Base-by-base conservation (phyloP, 2,888 invertebrate species). In the Scelioninae gen. 1 region DNA sequence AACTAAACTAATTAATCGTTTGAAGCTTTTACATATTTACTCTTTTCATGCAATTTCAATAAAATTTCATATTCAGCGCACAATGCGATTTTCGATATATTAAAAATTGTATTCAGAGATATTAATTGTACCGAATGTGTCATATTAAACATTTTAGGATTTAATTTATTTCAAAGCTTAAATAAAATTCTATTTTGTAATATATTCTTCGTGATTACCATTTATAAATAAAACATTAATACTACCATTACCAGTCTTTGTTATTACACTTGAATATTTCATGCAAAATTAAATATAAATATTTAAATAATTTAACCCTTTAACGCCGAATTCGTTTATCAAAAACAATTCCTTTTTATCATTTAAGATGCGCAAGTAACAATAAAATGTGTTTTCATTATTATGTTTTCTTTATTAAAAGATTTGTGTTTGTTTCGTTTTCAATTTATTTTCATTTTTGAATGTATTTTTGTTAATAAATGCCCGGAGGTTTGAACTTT, bases 91-190 rank as follows among this genome's bases (percentile, higher is more conserved):
- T 62, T 23, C 32, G 60, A 45, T 29, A 29, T 60, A 8, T 31
- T n/a, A 31, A 45, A 62, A 45, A 56, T 62, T 23, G 60, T 62
- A 62, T 62, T 16, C 31, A 45, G 60, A 15, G 31, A 62, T 29
- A 45, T 9, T 45, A 31, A 31, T 32, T 23, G 31, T 15, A 29
- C 9, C 13, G 23, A 62, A 10, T 13, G 16, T 56, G 45, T 43
- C 13, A 45, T 8, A 45, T 31, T 31, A 13, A 13, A 31, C 13
- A 13, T 43, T 62, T 23, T 23, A 23, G 45, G 3, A 15, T 34
- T 34, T 55, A 23, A 7, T 34, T 9, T 55, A n/a, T 1, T 47
- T 7, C 6, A 15, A 15, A 47, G 47, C 16, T 47, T 9, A 16
- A 47, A 11, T 38, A 38, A 38, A 15, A 15, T 9, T 15, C 15